Conservation (phyloP, 92 coral and sea anemone genomes). For the Epizoanthus ramosus region DNA sequence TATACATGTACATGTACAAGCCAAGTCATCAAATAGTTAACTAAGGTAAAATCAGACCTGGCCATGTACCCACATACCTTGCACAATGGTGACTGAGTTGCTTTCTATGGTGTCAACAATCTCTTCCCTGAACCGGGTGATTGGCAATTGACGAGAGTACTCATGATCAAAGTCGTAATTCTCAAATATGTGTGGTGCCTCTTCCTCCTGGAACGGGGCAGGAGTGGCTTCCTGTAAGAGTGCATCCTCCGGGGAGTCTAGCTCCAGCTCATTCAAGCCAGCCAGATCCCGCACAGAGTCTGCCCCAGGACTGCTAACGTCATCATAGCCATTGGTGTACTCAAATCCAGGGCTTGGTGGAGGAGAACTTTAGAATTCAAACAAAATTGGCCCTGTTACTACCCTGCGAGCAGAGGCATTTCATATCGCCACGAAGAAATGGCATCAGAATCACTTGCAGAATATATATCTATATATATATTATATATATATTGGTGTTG, state of each 20-base stretch:
- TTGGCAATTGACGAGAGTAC: slow-evolving; percentile 81
- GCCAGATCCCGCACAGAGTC: slow-evolving; percentile 66
- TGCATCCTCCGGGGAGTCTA: slow-evolving; percentile 45
- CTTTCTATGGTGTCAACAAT: slow-evolving; percentile 90
- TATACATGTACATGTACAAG: no score
- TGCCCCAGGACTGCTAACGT: slow-evolving; percentile 46
- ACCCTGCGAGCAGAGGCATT: no score
- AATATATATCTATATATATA: no score
- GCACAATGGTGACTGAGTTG: slow-evolving; percentile 90
- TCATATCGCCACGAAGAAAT: no score
- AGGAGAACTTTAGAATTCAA: slow-evolving; percentile 10
- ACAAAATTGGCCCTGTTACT: not conserved
- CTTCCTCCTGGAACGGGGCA: slow-evolving; percentile 84
- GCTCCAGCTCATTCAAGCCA: slow-evolving; percentile 68
- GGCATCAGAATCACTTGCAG: no score
- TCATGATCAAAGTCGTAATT: slow-evolving; percentile 88
- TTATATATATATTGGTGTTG: no score
- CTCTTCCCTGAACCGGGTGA: slow-evolving; percentile 79
- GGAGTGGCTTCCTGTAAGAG: slow-evolving; percentile 50
- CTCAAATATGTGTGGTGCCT: slow-evolving; percentile 88
- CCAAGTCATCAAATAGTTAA: no score
- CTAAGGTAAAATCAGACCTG: no score
- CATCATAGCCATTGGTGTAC: slow-evolving; percentile 42
- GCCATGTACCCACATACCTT: slow-evolving; percentile 59
- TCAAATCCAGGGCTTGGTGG: slow-evolving; percentile 39